A percentile compares a stretch with the other conserved stretches of the same genome.
Conservation (phyloP, 1,140 invertebrate species). For the Drosophila lini region DNA sequence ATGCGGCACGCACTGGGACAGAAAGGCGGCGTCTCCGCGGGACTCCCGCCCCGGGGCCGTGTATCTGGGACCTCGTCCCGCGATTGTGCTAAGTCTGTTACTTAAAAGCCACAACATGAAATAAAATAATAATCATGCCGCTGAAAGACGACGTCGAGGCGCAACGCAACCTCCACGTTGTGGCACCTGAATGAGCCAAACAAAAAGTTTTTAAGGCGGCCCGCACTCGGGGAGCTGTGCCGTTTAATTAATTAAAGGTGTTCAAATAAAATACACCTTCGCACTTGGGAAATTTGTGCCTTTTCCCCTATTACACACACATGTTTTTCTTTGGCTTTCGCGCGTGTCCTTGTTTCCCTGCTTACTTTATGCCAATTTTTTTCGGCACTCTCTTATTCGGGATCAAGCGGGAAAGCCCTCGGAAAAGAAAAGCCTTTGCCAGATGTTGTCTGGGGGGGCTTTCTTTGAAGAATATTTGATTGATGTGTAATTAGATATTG, state of each 20-base stretch:
- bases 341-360: constrained; percentile 10
- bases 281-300: constrained; percentile 57
- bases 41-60: neutral
- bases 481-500: constrained; percentile 22
- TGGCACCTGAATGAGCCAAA: constrained; percentile 11
- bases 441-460: neutral
- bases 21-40: constrained; percentile 9
- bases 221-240: constrained; percentile 64
- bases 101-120: constrained; percentile 42
- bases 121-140: constrained; percentile 62
- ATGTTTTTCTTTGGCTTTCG: neutral
- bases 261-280: constrained; percentile 69
- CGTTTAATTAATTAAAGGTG: constrained; percentile 81
- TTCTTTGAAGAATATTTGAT: constrained; percentile 15
- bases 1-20: constrained; percentile 67
- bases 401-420: constrained; percentile 5
- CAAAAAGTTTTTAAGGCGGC: constrained; percentile 38
- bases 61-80: constrained; percentile 8
- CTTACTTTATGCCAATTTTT: constrained; percentile 32
- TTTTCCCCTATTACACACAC: constrained; percentile 9
- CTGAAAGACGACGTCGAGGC: constrained; percentile 35
- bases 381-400: constrained; percentile 5
- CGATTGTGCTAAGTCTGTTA: constrained; percentile 39
- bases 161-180: constrained; percentile 1
- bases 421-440: constrained; percentile 1